Percentiles rank a stretch among this genome's conserved stretches.
These are phyloP conservation scores for Drosophila helvetica DNA, from an alignment of 2,888 invertebrate genomes.

Conservation along the genomic window DNA sequence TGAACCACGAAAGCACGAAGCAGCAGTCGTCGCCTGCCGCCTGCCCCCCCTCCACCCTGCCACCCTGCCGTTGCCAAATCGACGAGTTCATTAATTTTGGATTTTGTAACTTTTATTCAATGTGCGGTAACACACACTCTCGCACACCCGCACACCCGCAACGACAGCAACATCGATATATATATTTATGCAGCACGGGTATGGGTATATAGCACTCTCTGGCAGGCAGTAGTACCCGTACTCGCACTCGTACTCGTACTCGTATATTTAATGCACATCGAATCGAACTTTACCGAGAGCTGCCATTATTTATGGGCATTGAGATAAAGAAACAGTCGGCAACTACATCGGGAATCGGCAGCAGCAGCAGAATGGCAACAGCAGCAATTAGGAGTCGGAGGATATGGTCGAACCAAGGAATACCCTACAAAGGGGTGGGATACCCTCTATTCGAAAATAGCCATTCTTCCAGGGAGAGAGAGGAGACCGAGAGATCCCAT, in stretches of 20 bases:
- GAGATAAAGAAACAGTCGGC: slow-evolving; percentile 55
- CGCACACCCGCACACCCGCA: not conserved
- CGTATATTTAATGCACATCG: slow-evolving; percentile 54
- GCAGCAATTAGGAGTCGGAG: not conserved
- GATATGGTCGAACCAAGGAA: not conserved
- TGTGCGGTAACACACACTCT: slow-evolving; percentile 25
- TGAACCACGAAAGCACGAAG: slow-evolving; percentile 62
- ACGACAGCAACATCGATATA: slow-evolving; percentile 33
- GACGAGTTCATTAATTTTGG: slow-evolving; percentile 72
- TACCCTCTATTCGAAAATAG: no score
- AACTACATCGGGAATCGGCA: not conserved
- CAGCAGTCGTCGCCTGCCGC: not conserved
- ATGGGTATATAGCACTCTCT: not conserved
- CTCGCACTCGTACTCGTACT: no score
- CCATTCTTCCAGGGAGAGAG: not conserved
- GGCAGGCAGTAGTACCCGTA: not conserved
- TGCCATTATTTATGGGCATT: slow-evolving; percentile 61
- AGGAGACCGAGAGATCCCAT: not conserved
- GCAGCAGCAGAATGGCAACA: not conserved
- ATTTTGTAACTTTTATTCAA: slow-evolving; percentile 75
- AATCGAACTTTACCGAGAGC: slow-evolving; percentile 9
- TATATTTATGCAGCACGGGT: no score
- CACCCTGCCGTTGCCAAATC: slow-evolving; percentile 31
- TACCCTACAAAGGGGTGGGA: not conserved
- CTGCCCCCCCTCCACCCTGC: not conserved